Conservation (phyloP, 2,797 vertebrate species). For the Acridotheres tristis region DNA sequence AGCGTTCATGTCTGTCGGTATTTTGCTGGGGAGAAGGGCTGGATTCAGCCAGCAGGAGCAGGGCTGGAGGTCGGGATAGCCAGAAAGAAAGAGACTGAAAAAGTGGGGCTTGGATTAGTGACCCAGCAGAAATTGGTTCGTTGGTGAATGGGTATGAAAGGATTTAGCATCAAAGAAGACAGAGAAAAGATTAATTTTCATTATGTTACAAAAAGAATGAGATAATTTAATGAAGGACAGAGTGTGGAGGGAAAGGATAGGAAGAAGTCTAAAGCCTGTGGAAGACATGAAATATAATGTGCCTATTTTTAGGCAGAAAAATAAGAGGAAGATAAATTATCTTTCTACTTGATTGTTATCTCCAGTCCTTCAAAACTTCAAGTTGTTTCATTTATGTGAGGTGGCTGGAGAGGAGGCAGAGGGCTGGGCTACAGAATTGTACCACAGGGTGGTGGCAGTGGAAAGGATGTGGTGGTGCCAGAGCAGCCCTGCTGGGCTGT, state of each 20-base stretch:
- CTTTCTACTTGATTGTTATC: not conserved
- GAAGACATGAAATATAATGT: not conserved
- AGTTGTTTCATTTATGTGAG: not conserved
- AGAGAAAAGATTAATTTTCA: slow-evolving; percentile 11
- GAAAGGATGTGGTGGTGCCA: fast-evolving
- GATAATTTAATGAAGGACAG: slow-evolving; percentile 30
- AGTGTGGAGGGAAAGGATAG: not conserved
- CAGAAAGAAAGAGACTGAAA: not conserved
- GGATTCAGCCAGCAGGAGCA: fast-evolving
- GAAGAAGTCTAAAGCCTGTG: not conserved
- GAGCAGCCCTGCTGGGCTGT: not conserved
- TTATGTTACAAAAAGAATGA: slow-evolving; percentile 1
- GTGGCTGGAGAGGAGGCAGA: not conserved
- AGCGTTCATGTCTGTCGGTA: not conserved
- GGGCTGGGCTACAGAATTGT: not conserved
- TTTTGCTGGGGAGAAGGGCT: not conserved
- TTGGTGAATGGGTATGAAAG: fast-evolving
- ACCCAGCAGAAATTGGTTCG: fast-evolving
- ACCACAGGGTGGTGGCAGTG: not conserved
- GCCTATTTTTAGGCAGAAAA: slow-evolving; percentile 31
- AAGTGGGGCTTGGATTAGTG: not conserved
- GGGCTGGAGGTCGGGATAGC: not conserved
- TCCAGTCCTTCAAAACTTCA: not conserved
- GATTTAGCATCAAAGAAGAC: not conserved
- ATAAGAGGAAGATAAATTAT: not conserved